Evolutionary conservation across 2,797 vertebrate species (phyloP).

Genomic region (Orientallactaga sibirica): DNA sequence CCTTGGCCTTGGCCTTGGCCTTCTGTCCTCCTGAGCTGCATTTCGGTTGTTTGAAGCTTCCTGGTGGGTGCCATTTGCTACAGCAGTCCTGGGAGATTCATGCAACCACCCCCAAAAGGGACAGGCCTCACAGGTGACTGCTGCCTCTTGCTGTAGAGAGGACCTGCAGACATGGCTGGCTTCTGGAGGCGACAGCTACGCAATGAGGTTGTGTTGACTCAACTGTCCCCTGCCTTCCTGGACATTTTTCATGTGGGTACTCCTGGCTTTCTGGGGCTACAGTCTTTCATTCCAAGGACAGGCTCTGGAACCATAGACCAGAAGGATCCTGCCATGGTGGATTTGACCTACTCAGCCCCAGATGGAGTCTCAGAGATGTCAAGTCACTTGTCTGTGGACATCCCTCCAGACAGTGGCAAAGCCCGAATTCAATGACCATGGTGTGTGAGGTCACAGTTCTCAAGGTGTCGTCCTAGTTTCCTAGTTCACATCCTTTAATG

Average conservation of each 20-base stretch:
- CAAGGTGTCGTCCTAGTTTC: background rate
- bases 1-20: background rate
- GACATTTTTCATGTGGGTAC: accelerated
- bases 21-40: background rate
- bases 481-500: constrained; percentile 9
- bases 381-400: background rate
- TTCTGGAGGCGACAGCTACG: background rate
- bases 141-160: background rate
- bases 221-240: background rate
- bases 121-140: background rate
- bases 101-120: background rate
- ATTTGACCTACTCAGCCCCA: accelerated
- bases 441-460: background rate
- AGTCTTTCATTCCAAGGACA: background rate
- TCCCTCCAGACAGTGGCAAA: background rate
- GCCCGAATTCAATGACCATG: accelerated
- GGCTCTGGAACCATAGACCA: background rate
- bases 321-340: background rate
- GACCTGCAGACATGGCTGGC: accelerated
- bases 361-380: background rate
- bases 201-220: too few relatives aligned
- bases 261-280: accelerated
- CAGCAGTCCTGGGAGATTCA: background rate
- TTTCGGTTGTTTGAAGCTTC: background rate
- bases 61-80: background rate